phyloP scores from a whole-genome alignment of 1,140 invertebrate genomes.

The Tetramorium simillimum region DNA sequence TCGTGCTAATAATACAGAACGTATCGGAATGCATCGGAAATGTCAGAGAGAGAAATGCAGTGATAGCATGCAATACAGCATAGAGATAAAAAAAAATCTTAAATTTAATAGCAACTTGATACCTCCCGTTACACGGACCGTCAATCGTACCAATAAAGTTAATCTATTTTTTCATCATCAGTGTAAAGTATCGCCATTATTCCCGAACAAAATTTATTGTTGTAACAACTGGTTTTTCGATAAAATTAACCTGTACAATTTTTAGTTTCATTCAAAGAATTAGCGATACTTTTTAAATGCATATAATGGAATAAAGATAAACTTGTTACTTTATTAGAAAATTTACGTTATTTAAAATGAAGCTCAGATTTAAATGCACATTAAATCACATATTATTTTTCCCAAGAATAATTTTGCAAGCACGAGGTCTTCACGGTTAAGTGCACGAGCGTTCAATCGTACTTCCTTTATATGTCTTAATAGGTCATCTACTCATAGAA shows the following conservation, averaged over 20 bases:
- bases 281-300: not conserved
- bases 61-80: not conserved
- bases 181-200: not conserved
- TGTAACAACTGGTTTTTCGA: not conserved
- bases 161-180: not conserved
- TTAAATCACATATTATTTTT: not conserved
- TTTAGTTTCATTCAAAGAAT: not conserved
- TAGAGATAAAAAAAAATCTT: not conserved
- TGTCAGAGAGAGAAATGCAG: not conserved
- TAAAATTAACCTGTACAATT: not conserved
- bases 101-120: not conserved
- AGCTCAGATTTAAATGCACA: not conserved
- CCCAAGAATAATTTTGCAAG: not conserved
- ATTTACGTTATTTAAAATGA: not conserved
- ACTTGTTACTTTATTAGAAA: not conserved
- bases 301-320: not conserved
- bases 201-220: not conserved
- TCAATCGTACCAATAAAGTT: not conserved
- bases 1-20: slow-evolving; percentile 62
- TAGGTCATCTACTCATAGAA: not conserved
- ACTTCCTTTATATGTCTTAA: slow-evolving; percentile 13
- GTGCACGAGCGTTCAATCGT: not conserved
- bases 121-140: not conserved
- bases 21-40: slow-evolving; percentile 40
- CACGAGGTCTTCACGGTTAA: not conserved